Percentiles rank a stretch among this genome's conserved stretches.
These are phyloP conservation scores for Barnardius zonarius DNA, from an alignment of 2,113 vertebrate genomes.

Conservation along the genomic window DNA sequence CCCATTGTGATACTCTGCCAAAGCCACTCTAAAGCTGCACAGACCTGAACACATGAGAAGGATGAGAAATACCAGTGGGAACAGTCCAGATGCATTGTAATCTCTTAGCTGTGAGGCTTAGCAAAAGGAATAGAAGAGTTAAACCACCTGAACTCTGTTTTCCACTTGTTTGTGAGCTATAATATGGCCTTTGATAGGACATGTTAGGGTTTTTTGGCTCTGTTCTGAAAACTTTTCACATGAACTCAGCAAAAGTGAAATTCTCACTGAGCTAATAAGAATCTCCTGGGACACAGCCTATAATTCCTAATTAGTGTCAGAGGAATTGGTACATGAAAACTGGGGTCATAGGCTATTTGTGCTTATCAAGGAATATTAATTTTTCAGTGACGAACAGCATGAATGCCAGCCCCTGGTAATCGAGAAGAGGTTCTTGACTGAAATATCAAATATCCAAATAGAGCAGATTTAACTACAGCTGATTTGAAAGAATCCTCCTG, in stretches of 20 bases:
- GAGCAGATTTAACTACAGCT: neutral
- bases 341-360: neutral
- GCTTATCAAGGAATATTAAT: neutral
- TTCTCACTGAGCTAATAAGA: neutral
- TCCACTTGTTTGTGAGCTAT: neutral
- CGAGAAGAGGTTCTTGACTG: neutral
- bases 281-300: neutral
- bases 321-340: slow-evolving; percentile 8
- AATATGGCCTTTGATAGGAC: neutral
- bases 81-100: neutral
- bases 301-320: slow-evolving; percentile 14
- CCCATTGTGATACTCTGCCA: neutral
- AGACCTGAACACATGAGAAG: neutral
- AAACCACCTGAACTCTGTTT: neutral
- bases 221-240: neutral
- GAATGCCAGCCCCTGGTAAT: neutral
- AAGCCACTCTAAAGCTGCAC: neutral
- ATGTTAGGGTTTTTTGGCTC: neutral
- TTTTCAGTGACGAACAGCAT: neutral
- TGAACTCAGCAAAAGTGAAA: neutral
- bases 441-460: neutral
- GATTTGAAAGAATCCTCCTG: neutral
- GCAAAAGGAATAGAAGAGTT: neutral
- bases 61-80: neutral
- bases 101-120: neutral